Conservation (phyloP, 2,113 vertebrate species). For the Pluvialis apricaria region DNA sequence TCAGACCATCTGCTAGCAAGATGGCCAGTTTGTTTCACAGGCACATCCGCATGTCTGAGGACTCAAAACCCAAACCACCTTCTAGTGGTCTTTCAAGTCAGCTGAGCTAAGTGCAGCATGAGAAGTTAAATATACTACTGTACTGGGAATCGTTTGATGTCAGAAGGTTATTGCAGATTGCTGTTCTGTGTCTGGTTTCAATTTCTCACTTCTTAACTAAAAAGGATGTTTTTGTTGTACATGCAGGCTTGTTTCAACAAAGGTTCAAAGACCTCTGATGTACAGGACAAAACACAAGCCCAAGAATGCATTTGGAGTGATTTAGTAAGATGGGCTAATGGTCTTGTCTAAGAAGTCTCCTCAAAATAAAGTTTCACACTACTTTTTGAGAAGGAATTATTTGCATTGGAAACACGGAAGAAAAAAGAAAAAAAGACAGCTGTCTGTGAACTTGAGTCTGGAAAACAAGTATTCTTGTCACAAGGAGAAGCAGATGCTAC, state of each 20-base stretch:
- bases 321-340: background rate
- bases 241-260: background rate
- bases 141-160: background rate
- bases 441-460: background rate
- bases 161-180: background rate
- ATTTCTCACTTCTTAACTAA: conserved; percentile 30
- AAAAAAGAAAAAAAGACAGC: background rate
- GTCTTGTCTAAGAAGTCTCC: background rate
- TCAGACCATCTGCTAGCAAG: background rate
- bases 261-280: conserved; percentile 42
- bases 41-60: background rate
- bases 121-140: background rate
- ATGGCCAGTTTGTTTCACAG: background rate
- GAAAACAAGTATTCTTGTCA: background rate
- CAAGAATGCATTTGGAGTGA: background rate
- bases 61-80: background rate
- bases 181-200: background rate
- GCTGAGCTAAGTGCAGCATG: background rate
- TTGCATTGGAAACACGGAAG: background rate
- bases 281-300: conserved; percentile 23
- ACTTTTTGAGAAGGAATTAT: background rate
- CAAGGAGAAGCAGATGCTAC: background rate
- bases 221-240: conserved; percentile 48
- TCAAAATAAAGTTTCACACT: background rate
- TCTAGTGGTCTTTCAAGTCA: background rate